These are phyloP conservation scores for Agonopterix heracliana DNA, from an alignment of 2,888 invertebrate species.

Conservation along the genomic window DNA sequence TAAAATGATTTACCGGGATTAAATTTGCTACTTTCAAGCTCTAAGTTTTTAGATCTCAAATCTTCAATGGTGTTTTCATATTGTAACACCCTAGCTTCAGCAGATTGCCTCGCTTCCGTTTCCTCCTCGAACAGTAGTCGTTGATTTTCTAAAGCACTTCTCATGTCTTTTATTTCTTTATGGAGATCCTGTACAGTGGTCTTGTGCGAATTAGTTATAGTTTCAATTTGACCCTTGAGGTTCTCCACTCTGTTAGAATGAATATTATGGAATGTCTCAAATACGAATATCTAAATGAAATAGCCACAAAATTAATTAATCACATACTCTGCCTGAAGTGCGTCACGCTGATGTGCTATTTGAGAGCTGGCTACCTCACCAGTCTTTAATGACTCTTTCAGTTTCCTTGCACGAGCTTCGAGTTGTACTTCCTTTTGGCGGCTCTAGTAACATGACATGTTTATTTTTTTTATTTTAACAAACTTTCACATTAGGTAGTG, in stretches of 20 bases:
- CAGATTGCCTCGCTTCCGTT: slow-evolving; percentile 32
- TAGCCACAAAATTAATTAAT: neutral
- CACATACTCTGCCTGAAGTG: slow-evolving; percentile 50
- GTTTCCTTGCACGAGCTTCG: slow-evolving; percentile 62
- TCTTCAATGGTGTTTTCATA: slow-evolving; percentile 39
- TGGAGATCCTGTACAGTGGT: slow-evolving; percentile 39
- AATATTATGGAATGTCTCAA: neutral
- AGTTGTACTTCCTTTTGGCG: slow-evolving; percentile 61
- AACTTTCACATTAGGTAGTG: neutral
- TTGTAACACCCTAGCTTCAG: slow-evolving; percentile 34
- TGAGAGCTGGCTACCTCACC: slow-evolving; percentile 57
- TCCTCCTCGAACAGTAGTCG: slow-evolving; percentile 30
- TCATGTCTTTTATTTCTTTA: slow-evolving; percentile 44
- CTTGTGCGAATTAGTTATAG: slow-evolving; percentile 41
- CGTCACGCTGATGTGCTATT: slow-evolving; percentile 53
- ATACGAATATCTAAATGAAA: neutral
- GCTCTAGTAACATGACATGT: slow-evolving; percentile 32
- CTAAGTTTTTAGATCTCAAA: slow-evolving; percentile 43
- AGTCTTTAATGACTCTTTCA: slow-evolving; percentile 61
- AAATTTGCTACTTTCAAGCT: slow-evolving; percentile 48
- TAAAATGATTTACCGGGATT: slow-evolving; percentile 40
- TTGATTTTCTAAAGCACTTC: slow-evolving; percentile 39
- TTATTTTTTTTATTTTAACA: neutral
- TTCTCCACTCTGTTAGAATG: slow-evolving; percentile 36
- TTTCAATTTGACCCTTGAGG: slow-evolving; percentile 51